These are phyloP conservation scores for Ianthella basta DNA, from an alignment of 37 sponge, comb jelly and placozoan genomes.

Conservation along the genomic window DNA sequence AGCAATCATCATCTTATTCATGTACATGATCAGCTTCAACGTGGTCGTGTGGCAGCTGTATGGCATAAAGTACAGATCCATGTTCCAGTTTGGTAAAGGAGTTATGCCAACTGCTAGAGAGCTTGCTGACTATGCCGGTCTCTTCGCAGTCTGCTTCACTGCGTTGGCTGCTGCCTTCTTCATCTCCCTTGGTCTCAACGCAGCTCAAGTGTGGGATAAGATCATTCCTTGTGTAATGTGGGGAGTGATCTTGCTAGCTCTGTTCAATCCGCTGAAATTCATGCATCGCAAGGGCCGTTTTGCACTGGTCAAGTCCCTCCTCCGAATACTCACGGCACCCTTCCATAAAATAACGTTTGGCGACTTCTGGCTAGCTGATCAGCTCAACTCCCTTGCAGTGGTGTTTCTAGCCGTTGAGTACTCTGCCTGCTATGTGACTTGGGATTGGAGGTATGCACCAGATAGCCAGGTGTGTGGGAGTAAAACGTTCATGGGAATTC, in stretches of 20 bases:
- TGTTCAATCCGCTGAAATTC: slow-evolving; percentile 62
- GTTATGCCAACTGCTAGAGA: slow-evolving; percentile 54
- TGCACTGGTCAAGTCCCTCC: slow-evolving; percentile 37
- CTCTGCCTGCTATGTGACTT: slow-evolving; percentile 65
- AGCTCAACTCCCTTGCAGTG: slow-evolving; percentile 89
- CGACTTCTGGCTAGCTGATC: slow-evolving; percentile 98
- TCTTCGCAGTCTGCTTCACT: slow-evolving; percentile 43
- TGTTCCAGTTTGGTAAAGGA: slow-evolving; percentile 52
- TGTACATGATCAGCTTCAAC: slow-evolving; percentile 74
- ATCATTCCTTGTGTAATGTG: slow-evolving; percentile 62
- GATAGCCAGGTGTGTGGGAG: slow-evolving; percentile 29
- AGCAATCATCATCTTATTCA: slow-evolving; percentile 49
- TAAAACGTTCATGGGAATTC: slow-evolving; percentile 47
- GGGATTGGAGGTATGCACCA: not conserved
- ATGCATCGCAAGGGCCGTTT: slow-evolving; percentile 55
- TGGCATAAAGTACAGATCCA: slow-evolving; percentile 54
- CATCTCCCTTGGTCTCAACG: slow-evolving; percentile 11
- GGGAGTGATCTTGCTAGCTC: slow-evolving; percentile 42
- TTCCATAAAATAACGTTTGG: slow-evolving; percentile 79
- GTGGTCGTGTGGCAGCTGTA: slow-evolving; percentile 58
- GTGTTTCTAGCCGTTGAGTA: slow-evolving; percentile 90
- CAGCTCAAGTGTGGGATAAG: slow-evolving; percentile 25
- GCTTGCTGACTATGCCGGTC: slow-evolving; percentile 50
- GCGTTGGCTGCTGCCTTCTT: slow-evolving; percentile 8
- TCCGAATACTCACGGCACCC: slow-evolving; percentile 85